Percentiles rank a stretch among this genome's conserved stretches.
These are phyloP conservation scores for Amblyjoppa fuscipennis DNA, from an alignment of 2,888 invertebrate species.

Conservation along the genomic window DNA sequence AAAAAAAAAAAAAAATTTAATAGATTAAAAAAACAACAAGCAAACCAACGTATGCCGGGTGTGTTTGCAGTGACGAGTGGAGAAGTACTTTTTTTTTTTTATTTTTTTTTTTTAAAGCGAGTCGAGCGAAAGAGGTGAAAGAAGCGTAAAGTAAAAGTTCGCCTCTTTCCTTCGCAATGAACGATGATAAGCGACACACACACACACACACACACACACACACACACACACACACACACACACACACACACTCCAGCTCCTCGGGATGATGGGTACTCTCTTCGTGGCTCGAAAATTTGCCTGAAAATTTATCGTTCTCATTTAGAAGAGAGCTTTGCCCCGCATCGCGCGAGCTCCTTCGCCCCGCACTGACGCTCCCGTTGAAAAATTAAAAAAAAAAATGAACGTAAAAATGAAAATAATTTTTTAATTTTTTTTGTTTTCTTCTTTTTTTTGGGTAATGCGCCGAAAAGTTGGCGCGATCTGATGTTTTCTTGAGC, in stretches of 20 bases:
- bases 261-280: constrained; percentile 39
- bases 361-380: not conserved
- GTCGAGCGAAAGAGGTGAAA: constrained; percentile 26
- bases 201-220: constrained; percentile 16
- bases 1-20: constrained; percentile 16
- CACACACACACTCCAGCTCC: constrained; percentile 1
- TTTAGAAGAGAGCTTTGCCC: constrained; percentile 67
- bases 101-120: constrained; percentile 16
- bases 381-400: not conserved
- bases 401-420: not conserved
- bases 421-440: not conserved
- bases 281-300: constrained; percentile 64
- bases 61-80: constrained; percentile 55
- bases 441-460: constrained; percentile 1
- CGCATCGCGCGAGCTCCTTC: not conserved
- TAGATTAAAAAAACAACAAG: constrained; percentile 17
- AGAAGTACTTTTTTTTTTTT: constrained; percentile 34
- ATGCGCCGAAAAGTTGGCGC: constrained; percentile 56
- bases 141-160: constrained; percentile 59
- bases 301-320: constrained; percentile 68
- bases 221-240: too few species aligned
- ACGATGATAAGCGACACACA: constrained; percentile 64
- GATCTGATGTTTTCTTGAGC: constrained; percentile 36
- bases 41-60: constrained; percentile 57
- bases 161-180: constrained; percentile 58